Percentiles rank a stretch among this genome's conserved stretches.
phyloP scores from a whole-genome alignment of 1,140 invertebrate genomes.

The Neodiprion fabricii region DNA sequence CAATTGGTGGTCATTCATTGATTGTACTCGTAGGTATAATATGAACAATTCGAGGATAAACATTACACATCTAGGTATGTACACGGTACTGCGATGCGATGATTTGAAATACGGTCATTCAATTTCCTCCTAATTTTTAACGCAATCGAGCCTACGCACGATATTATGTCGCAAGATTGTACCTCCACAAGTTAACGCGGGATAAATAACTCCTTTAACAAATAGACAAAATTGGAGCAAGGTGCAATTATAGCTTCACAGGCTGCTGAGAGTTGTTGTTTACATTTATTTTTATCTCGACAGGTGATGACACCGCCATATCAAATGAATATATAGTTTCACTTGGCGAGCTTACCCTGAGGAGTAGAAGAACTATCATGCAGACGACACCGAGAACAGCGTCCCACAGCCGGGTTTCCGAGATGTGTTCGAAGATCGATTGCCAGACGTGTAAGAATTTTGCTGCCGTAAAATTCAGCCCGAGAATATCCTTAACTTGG shows the following conservation, averaged over 20 bases:
- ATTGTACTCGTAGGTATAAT: too few relatives aligned
- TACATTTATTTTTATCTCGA: too few relatives aligned
- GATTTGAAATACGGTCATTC: too few relatives aligned
- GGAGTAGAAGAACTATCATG: conserved; percentile 70
- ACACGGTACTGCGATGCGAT: too few relatives aligned
- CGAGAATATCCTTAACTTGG: conserved; percentile 83
- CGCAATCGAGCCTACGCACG: too few relatives aligned
- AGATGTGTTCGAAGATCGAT: conserved; percentile 71
- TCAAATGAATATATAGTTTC: too few relatives aligned
- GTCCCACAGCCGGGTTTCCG: conserved; percentile 72
- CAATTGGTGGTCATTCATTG: not conserved
- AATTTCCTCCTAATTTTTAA: too few relatives aligned
- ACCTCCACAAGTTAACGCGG: conserved; percentile 12
- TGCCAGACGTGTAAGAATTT: conserved; percentile 72
- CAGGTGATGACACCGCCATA: too few relatives aligned
- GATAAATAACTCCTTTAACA: not conserved
- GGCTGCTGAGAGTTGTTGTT: not conserved
- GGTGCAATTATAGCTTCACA: not conserved
- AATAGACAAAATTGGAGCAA: too few relatives aligned
- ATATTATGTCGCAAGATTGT: conserved; percentile 24
- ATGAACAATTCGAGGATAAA: too few relatives aligned
- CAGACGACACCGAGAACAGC: conserved; percentile 70
- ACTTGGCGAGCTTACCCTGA: conserved; percentile 65
- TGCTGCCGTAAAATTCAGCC: conserved; percentile 69
- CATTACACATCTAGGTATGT: too few relatives aligned